These are phyloP conservation scores for Paratrypauchen microcephalus DNA, from an alignment of 2,797 vertebrate species.

Conservation along the genomic window DNA sequence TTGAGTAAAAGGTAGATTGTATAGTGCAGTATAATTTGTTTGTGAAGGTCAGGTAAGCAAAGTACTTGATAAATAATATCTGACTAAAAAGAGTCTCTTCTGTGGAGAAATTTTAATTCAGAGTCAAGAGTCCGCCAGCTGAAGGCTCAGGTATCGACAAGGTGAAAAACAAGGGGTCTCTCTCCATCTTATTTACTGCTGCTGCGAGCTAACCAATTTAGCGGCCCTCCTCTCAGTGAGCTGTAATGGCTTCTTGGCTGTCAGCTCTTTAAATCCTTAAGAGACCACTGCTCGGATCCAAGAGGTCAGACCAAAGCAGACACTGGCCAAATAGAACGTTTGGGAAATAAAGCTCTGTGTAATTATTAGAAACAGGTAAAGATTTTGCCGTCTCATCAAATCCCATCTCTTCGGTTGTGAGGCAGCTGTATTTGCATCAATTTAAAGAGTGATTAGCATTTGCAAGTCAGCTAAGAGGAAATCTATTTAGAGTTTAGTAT, in stretches of 20 bases:
- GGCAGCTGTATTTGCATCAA: constrained; percentile 7
- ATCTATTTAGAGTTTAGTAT: neutral
- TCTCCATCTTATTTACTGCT: constrained; percentile 79
- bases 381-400: constrained; percentile 5
- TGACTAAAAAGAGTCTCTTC: neutral
- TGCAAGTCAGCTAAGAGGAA: neutral
- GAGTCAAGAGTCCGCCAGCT: constrained; percentile 21
- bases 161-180: constrained; percentile 62
- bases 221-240: constrained; percentile 41
- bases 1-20: neutral
- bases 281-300: constrained; percentile 25
- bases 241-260: constrained; percentile 50
- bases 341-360: constrained; percentile 37
- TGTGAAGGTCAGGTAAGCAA: constrained; percentile 21
- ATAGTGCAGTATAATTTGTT: neutral
- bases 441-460: constrained; percentile 1
- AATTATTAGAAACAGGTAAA: constrained; percentile 25
- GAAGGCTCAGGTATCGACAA: constrained; percentile 37
- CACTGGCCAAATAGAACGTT: constrained; percentile 27
- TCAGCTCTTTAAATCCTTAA: constrained; percentile 55
- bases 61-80: constrained; percentile 15
- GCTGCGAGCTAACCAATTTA: constrained; percentile 54
- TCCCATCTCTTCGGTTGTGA: neutral
- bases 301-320: constrained; percentile 17
- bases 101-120: constrained; percentile 31